Evolutionary conservation across 2,797 vertebrate species (phyloP).

Genomic region (Discoglossus pictus): DNA sequence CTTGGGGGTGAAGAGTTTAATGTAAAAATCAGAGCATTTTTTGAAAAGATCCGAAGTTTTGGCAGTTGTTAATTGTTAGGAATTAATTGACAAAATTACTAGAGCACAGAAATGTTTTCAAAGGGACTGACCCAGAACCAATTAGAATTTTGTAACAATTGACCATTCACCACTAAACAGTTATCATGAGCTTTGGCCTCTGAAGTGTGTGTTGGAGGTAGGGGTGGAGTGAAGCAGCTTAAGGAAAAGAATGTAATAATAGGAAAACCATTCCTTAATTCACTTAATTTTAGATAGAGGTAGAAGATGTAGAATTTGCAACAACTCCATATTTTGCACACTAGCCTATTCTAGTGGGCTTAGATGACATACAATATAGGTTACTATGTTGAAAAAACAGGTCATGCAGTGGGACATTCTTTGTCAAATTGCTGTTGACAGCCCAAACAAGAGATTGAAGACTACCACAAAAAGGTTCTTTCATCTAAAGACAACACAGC

Average conservation of each 20-base stretch:
- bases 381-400: constrained; percentile 74
- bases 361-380: constrained; percentile 68
- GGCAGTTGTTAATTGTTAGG: constrained; percentile 77
- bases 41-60: constrained; percentile 77
- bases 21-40: constrained; percentile 69
- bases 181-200: constrained; percentile 71
- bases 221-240: constrained; percentile 61
- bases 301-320: not conserved
- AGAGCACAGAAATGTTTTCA: constrained; percentile 69
- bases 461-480: constrained; percentile 72
- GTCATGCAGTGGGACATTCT: constrained; percentile 70
- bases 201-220: constrained; percentile 65
- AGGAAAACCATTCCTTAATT: constrained; percentile 11
- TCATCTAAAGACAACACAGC: constrained; percentile 69
- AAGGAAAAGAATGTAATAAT: constrained; percentile 56
- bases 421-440: constrained; percentile 78
- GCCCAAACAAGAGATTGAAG: constrained; percentile 71
- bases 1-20: constrained; percentile 53
- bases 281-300: not conserved
- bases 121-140: constrained; percentile 81
- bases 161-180: constrained; percentile 73
- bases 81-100: constrained; percentile 83
- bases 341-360: constrained; percentile 55
- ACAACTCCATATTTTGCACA: constrained; percentile 11
- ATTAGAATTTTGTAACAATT: constrained; percentile 81